Percentiles rank a stretch among this genome's conserved stretches.
Conservation (phyloP, 2,888 invertebrate genomes). For the Pachymerium ferrugineum region DNA sequence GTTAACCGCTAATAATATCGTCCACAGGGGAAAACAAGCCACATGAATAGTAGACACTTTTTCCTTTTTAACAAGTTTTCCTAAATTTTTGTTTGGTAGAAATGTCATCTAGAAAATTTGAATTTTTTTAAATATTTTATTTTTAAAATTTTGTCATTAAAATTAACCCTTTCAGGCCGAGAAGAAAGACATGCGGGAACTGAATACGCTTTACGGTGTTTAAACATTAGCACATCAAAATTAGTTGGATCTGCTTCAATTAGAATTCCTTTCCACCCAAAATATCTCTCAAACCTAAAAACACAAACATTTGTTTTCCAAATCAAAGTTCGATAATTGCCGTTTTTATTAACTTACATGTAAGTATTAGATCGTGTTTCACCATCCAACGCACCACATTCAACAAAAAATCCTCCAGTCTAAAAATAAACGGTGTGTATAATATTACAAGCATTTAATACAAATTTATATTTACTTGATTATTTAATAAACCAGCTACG, state of each 20-base stretch:
- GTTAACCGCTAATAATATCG: constrained; percentile 66
- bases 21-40: constrained; percentile 77
- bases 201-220: constrained; percentile 56
- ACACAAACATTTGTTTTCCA: no score
- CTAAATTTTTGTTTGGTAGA: constrained; percentile 49
- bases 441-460: not conserved
- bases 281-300: constrained; percentile 56
- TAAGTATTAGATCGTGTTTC: constrained; percentile 60
- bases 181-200: constrained; percentile 65
- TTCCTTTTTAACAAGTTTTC: constrained; percentile 45
- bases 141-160: no score
- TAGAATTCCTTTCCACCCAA: constrained; percentile 68
- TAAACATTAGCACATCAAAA: constrained; percentile 61
- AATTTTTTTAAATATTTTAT: no score
- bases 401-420: constrained; percentile 65
- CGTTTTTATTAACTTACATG: not conserved
- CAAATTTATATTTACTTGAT: constrained; percentile 44
- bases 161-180: not conserved
- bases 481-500: constrained; percentile 46
- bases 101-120: constrained; percentile 46
- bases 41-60: constrained; percentile 53
- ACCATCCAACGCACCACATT: constrained; percentile 59
- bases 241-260: constrained; percentile 72
- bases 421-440: constrained; percentile 28
- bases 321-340: not conserved